Evolutionary conservation across 1,140 invertebrate genomes (phyloP), one percentile per base, ranked within the genome.

Genomic region (Cherax quadricarinatus): DNA sequence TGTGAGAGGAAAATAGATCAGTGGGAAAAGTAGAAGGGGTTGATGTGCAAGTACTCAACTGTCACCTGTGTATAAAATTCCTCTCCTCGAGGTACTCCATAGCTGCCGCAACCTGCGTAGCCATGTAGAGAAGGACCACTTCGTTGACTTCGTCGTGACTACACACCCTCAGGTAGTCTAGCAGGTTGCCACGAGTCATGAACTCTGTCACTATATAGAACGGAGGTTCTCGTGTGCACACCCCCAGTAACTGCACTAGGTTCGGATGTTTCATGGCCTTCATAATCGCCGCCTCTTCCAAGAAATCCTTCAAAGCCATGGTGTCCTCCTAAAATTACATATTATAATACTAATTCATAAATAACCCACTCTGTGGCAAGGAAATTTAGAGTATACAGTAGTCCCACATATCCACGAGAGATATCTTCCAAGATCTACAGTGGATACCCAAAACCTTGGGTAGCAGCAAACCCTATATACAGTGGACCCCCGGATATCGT

Each of bases 171-270:
- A 99, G 95, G 95, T 99, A 99, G 95, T 99, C 99, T 30, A 99
- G 95, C 73, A 99, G 96, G 95, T 99, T 99, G 80, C 99, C 99
- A 94, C 99, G 98, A 86, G 97, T 97, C 99, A 99, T 99, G 95
- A 99, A 99, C 95, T 99, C 99, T 12, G 99, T 99, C 93, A 99
- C 99, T 94, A 99, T 99, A 95, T 99, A 99, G 95, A 99, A 99
- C 0, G 99, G 99, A 7, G 99, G 98, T 95, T 99, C 99, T 53
- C 98, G 96, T 0, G 99, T 99, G 95, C 99, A 99, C 53, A 99
- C 99, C 93, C 98, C 93, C 7, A 94, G 70, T 89, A 99, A 96
- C 96, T 99, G 98, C 86, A 99, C 99, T 92, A 99, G 96, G 96
- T 99, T 99, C 12, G 98, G 98, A 96, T 99, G 99, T 94, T 99